These are phyloP conservation scores for Cynocephalus volans DNA, from an alignment of 2,113 vertebrate species.

Conservation along the genomic window DNA sequence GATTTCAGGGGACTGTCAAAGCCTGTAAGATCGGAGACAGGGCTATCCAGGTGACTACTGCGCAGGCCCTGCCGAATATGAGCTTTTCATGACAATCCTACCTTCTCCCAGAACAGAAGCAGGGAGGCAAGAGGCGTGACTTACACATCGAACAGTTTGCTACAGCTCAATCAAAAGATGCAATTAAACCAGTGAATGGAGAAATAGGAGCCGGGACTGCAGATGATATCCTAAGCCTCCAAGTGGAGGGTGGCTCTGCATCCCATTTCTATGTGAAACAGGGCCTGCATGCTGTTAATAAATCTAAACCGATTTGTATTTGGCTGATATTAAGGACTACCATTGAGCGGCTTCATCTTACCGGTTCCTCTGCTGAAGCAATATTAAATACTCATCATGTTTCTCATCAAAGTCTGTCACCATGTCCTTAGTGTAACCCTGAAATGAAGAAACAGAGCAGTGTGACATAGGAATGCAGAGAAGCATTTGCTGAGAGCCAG, in stretches of 20 bases:
- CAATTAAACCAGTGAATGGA: constrained; percentile 11
- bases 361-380: constrained; percentile 97
- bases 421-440: constrained; percentile 89
- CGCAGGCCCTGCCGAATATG: not conserved
- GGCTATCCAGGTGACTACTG: not conserved
- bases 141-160: not conserved
- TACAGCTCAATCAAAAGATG: constrained; percentile 6
- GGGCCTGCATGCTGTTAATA: not conserved
- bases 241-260: not conserved
- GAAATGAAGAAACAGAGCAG: constrained; percentile 83
- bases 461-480: constrained; percentile 2
- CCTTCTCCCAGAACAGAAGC: constrained; percentile 10
- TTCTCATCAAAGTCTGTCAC: constrained; percentile 94
- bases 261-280: not conserved
- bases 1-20: not conserved
- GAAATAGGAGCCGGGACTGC: not conserved
- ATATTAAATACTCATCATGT: constrained; percentile 97
- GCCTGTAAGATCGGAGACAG: not conserved
- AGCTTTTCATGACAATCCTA: not conserved
- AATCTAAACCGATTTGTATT: not conserved
- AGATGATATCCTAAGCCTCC: not conserved
- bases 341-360: constrained; percentile 81
- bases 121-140: not conserved
- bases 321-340: not conserved
- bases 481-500: not conserved